A percentile compares a stretch with the other conserved stretches of the same genome.
Conservation (phyloP, 1,140 invertebrate genomes). For the Drosophila sechellia region DNA sequence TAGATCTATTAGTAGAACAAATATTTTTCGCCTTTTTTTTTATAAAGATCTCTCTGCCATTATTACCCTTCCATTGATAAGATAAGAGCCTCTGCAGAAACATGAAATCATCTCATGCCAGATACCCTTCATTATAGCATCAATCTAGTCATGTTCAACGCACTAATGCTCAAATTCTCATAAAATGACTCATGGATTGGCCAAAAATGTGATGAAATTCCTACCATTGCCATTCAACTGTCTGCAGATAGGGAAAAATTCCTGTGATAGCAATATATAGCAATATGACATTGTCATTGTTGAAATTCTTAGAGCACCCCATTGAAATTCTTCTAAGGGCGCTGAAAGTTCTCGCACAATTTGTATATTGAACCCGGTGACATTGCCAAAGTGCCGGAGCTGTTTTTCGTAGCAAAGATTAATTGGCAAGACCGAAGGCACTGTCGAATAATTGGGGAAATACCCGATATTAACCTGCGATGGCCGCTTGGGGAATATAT, state of each 20-base stretch:
- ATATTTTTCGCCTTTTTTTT: neutral
- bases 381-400: conserved; percentile 27
- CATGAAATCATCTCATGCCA: conserved; percentile 18
- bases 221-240: conserved; percentile 17
- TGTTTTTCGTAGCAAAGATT: conserved; percentile 30
- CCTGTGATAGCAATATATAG: conserved; percentile 21
- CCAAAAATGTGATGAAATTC: conserved; percentile 41
- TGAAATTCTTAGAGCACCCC: conserved; percentile 10
- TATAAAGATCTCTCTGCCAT: neutral
- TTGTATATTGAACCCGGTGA: conserved; percentile 52
- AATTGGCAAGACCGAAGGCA: conserved; percentile 27
- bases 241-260: conserved; percentile 13
- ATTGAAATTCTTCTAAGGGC: conserved; percentile 12
- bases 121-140: conserved; percentile 20
- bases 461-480: conserved; percentile 53
- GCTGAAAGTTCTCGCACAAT: conserved; percentile 9
- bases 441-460: conserved; percentile 55
- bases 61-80: conserved; percentile 15
- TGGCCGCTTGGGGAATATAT: conserved; percentile 21
- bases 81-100: conserved; percentile 9
- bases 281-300: conserved; percentile 21
- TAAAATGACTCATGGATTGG: conserved; percentile 29
- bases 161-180: neutral
- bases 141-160: conserved; percentile 8
- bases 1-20: neutral